These are phyloP conservation scores for Denticeps clupeoides DNA, from an alignment of 2,797 vertebrate species.

Conservation along the genomic window DNA sequence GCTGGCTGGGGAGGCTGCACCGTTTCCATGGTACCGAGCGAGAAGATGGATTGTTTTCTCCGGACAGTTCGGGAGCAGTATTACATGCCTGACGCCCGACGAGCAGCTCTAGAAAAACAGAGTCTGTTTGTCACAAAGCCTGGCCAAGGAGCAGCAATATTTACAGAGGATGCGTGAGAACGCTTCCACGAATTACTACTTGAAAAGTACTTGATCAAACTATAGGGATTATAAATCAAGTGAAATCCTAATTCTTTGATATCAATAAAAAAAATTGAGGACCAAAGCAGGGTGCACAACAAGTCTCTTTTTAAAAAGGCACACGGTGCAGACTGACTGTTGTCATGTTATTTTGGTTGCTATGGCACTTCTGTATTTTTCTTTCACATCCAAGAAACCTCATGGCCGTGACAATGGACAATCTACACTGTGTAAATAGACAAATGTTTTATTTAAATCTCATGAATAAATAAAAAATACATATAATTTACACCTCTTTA, in stretches of 20 bases:
- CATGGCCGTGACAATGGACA: neutral
- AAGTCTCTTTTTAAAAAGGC: too few relatives aligned
- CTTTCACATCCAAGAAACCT: neutral
- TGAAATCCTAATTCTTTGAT: too few relatives aligned
- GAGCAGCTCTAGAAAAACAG: constrained; percentile 54
- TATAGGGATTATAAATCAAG: too few relatives aligned
- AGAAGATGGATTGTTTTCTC: constrained; percentile 71
- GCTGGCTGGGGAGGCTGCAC: constrained; percentile 96
- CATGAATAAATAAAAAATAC: constrained; percentile 24
- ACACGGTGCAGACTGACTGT: too few relatives aligned
- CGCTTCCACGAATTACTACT: neutral
- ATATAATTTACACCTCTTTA: neutral
- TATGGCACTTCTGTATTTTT: neutral
- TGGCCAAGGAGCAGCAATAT: constrained; percentile 76
- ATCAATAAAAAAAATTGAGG: too few relatives aligned
- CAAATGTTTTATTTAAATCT: neutral
- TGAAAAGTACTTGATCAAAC: too few relatives aligned
- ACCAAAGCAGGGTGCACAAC: too few relatives aligned
- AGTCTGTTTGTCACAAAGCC: constrained; percentile 85
- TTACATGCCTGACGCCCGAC: constrained; percentile 58
- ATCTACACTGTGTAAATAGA: neutral
- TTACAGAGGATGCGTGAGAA: constrained; percentile 50
- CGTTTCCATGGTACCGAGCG: constrained; percentile 83
- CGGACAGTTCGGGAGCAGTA: constrained; percentile 66
- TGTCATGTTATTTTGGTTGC: neutral